Base-by-base conservation (phyloP, 2,797 vertebrate genomes). In the Gambelia wislizenii region DNA sequence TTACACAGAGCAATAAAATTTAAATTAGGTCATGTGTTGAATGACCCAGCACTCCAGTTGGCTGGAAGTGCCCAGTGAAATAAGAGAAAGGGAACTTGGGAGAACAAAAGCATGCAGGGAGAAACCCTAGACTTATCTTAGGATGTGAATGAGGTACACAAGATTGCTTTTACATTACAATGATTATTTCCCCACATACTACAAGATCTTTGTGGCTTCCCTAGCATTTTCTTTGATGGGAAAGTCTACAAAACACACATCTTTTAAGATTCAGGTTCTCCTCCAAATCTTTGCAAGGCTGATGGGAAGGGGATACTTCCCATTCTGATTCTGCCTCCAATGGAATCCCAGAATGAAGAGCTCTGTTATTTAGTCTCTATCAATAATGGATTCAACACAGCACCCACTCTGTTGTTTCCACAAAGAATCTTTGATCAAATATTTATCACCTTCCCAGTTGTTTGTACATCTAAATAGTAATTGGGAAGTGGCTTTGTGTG, bases 371-470 rank as follows among this genome's bases (percentile, higher is more conserved):
- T 36, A 59, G 36, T n/a, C 80, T 61, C 83, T 10, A 85, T 80
- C 76, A 90, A 90, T 92, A 80, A 90, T 90, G 52, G 36, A 70
- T 70, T 83, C 59, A 56, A 44, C 61, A 69, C 47, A 74, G 20
- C 49, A 77, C 49, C 74, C 9, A 83, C 49, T 88, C 7, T 56
- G 44, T 85, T 27, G 54, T 49, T 36, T 44, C 44, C 36, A 59
- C 30, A 85, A 85, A 70, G 83, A 59, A 36, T 30, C 83, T 72
- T 83, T 85, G 56, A 85, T 84, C 70, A 90, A 90, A 87, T 87
- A 90, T 90, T 89, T 85, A 85, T 70, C 12, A 85, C 52, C 78
- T 76, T 64, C 76, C 69, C 83, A 88, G 72, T 2, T 16, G 42
- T 75, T 54, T 75, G 42, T 80, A 84, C 25, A 72, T 72, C 82